Conservation (phyloP, 2,797 vertebrate species). For the Australoheros facetus region DNA sequence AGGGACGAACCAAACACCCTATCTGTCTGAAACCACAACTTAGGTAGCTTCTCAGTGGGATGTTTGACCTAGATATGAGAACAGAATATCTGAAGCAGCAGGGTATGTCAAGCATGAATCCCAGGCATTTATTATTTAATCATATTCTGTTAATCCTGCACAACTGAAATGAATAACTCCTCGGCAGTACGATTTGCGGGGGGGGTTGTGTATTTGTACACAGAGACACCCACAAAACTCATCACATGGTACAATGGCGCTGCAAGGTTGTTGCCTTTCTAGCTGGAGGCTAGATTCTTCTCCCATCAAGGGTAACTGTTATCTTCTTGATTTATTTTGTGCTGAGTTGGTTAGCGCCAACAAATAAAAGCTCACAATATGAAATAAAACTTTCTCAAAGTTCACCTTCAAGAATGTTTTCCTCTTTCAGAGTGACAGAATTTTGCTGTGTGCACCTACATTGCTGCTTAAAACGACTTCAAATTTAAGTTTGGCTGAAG, state of each 20-base stretch:
- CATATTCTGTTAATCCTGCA: constrained; percentile 36
- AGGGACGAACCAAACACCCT: background rate
- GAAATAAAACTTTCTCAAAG: constrained; percentile 15
- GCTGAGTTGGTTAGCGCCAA: constrained; percentile 21
- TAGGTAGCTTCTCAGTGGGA: constrained; percentile 44
- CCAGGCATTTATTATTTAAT: constrained; percentile 20
- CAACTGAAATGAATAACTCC: constrained; percentile 19
- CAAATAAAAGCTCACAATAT: constrained; percentile 10
- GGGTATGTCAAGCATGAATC: constrained; percentile 25
- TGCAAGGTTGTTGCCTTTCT: constrained; percentile 29
- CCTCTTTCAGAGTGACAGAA: background rate
- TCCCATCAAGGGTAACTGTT: constrained; percentile 31
- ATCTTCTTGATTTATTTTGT: constrained; percentile 38
- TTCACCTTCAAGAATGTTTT: constrained; percentile 35
- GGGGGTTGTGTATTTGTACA: constrained; percentile 15
- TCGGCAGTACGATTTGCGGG: background rate
- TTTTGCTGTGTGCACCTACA: constrained; percentile 19
- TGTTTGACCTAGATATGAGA: constrained; percentile 60
- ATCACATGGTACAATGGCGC: constrained; percentile 22
- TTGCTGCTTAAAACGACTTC: constrained; percentile 1
- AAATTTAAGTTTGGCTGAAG: constrained; percentile 22
- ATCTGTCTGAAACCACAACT: constrained; percentile 30
- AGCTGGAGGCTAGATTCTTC: constrained; percentile 32
- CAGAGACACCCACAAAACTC: constrained; percentile 23
- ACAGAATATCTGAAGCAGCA: constrained; percentile 36